Evolutionary conservation across 2,797 vertebrate genomes (phyloP), one percentile per base, ranked within the genome.

Genomic region (Crax fasciolata): DNA sequence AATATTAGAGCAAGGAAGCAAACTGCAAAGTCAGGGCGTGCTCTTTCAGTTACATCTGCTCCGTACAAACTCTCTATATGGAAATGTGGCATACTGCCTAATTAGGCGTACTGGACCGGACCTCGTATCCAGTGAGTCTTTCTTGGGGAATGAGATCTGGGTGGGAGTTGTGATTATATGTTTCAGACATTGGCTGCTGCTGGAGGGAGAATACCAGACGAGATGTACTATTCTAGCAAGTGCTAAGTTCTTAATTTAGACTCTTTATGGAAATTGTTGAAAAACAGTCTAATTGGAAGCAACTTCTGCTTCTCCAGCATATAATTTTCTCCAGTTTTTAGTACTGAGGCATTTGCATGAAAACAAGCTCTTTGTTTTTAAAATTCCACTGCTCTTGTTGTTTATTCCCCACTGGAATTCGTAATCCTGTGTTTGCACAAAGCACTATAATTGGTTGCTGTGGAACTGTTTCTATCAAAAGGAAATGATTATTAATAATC

Each of bases 391-490:
- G 93, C 83, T 94, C 93, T 97, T 94, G 94, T 96, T 97, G 93
- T 96, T 97, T 95, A 93, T 97, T 96, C 92, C 97, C 96, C 96
- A 92, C 90, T 96, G 97, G 94, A 92, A 97, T 97, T 96, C 95
- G 94, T 93, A 90, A 91, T 97, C 94, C 96, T 97, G 92, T 97
- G 95, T 96, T 94, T 95, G 93, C 90, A 95, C 87, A 93, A 96
- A 97, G 94, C 96, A 84, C 87, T 91, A 88, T 97, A 97, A 97
- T 97, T 96, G 91, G 96, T 96, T 97, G 96, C 97, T 97, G 96
- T 97, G 96, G 95, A 97, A 97, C 96, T 96, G 93, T 97, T 98
- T 97, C 93, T 93, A 93, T 97, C 96, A 92, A 97, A 97, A 97
- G 96, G 90, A 97, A 94, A 96, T 95, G 4, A 92, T 97, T 96